Base-by-base conservation (phyloP, 2,113 vertebrate species). In the Octodon degus region DNA sequence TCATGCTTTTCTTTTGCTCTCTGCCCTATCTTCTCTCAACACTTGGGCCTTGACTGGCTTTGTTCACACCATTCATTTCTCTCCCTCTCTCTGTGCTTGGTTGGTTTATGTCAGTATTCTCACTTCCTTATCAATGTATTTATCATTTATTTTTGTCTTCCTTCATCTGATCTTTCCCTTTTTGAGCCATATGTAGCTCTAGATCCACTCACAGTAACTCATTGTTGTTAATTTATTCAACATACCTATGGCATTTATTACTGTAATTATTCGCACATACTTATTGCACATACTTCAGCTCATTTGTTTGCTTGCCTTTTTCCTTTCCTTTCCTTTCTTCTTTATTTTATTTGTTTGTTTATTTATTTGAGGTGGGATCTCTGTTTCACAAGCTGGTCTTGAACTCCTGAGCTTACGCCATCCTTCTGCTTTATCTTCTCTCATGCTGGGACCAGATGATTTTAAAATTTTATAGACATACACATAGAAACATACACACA, bases 221-320 rank as follows among this genome's bases (percentile, higher is more conserved):
- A 82, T 4, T 85, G 50, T 40, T 67, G 65, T 50, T 74, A 74
- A 89, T 17, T 50, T 77, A 72, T 25, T 58, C 70, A 81, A 7
- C 17, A 32, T 53, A 5, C 34, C 70, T 53, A 0, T 43, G 22
- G 17, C 55, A 82, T 68, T 91, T 93, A 53, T 47, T 53, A 74
- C 55, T 89, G 55, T 50, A 92, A 96, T 43, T 72, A 74, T 92
- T 79, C 96, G 19, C 30, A 83, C 1, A 50, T n/a, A 63, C 7
- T 58, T 68, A n/a, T 72, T 77, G 12, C 60, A n/a, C n/a, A n/a
- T n/a, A n/a, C n/a, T n/a, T 34, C 43, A 86, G 37, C 30, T 65
- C 30, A 4, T 72, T 90, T 80, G 85, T 86, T 67, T 94, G 72
- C 14, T 47, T 19, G 2, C 2, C 34, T 5, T 65, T 30, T 32